phyloP scores from a whole-genome alignment of 2,797 vertebrate species.

The Myioborus melanocephalus region DNA sequence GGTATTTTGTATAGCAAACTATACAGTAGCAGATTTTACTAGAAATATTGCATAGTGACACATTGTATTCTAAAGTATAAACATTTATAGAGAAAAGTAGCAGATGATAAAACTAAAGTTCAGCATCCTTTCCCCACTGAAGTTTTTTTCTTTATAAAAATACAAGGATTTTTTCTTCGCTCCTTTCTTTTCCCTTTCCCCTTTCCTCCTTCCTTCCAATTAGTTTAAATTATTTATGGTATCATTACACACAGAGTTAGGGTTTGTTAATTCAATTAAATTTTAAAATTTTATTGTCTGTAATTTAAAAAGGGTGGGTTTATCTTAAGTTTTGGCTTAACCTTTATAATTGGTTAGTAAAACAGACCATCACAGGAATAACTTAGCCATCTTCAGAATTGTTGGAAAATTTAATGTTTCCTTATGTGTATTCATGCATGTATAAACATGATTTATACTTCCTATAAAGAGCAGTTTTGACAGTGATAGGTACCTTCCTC shows the following conservation, averaged over 20 bases:
- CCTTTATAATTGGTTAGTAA: background rate
- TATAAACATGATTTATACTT: background rate
- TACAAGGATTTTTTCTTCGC: background rate
- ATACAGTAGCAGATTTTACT: background rate
- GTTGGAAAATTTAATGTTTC: background rate
- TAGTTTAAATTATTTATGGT: background rate
- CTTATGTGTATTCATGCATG: background rate
- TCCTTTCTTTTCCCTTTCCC: background rate
- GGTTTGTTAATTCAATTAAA: background rate
- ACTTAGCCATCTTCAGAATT: background rate
- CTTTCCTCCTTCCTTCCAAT: background rate
- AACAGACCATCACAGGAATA: background rate
- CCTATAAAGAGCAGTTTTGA: background rate
- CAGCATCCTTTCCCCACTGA: background rate
- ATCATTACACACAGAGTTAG: background rate
- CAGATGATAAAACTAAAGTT: background rate
- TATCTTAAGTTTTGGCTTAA: background rate
- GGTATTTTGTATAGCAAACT: background rate
- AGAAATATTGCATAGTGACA: background rate
- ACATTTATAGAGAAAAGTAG: background rate
- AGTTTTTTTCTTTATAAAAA: background rate
- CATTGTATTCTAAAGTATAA: background rate
- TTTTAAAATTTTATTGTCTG: fast-evolving
- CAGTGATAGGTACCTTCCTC: background rate
- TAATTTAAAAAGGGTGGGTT: background rate